Evolutionary conservation across 2,113 vertebrate species (phyloP).

Genomic region (Anhinga anhinga): DNA sequence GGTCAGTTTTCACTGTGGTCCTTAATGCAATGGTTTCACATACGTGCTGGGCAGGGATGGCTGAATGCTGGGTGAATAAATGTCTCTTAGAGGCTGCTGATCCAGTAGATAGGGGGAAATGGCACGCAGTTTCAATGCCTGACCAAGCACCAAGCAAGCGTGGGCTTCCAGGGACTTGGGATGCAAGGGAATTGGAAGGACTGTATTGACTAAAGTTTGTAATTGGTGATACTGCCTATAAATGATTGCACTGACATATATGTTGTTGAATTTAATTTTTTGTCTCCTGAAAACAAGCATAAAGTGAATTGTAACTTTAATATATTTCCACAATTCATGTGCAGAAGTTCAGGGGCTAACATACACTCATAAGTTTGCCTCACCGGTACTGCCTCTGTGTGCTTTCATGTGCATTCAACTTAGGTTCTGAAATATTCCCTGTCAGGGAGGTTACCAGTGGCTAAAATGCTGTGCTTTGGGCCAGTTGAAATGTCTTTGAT

Average conservation of each 20-base stretch:
- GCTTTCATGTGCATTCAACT: background rate
- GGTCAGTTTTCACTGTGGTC: background rate
- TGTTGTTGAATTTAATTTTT: background rate
- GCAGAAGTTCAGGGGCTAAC: background rate
- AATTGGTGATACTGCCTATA: background rate
- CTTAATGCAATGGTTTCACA: background rate
- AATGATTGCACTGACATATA: background rate
- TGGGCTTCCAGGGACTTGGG: background rate
- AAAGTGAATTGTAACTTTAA: background rate
- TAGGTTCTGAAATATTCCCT: background rate
- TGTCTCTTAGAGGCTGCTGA: background rate
- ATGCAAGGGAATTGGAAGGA: background rate
- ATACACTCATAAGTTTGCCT: background rate
- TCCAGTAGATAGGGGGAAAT: background rate
- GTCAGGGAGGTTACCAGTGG: background rate
- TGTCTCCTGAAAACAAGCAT: background rate
- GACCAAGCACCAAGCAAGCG: background rate
- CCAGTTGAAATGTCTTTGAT: background rate
- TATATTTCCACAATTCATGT: background rate
- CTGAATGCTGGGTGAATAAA: background rate
- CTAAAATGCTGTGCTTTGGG: background rate
- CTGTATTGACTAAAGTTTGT: accelerated
- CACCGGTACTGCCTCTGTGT: background rate
- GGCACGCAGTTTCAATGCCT: background rate
- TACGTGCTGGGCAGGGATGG: background rate